A percentile compares a stretch with the other conserved stretches of the same genome.
Evolutionary conservation across 2,888 invertebrate genomes (phyloP).

Genomic region (Pollenia angustigena): DNA sequence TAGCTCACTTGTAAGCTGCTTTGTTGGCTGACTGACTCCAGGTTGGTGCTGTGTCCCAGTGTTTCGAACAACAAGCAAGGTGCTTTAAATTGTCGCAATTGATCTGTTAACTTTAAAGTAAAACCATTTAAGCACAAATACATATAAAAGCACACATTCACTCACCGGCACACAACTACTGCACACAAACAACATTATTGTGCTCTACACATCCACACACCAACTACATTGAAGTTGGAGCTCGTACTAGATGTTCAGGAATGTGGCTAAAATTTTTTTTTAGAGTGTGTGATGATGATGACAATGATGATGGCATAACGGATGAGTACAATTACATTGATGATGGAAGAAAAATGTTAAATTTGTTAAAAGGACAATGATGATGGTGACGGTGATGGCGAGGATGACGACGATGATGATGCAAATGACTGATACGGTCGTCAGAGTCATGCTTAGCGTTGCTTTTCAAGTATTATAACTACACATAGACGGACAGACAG

Average conservation of each 20-base stretch:
- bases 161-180: neutral
- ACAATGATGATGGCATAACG: constrained; percentile 32
- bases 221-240: neutral
- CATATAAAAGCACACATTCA: neutral
- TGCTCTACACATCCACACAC: neutral
- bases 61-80: constrained; percentile 51
- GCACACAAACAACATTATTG: neutral
- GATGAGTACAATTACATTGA: constrained; percentile 56
- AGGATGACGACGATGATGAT: constrained; percentile 38
- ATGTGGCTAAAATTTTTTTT: neutral
- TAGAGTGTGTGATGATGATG: neutral
- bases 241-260: neutral
- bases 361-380: constrained; percentile 22
- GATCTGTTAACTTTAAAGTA: constrained; percentile 64
- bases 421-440: constrained; percentile 45
- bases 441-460: constrained; percentile 31
- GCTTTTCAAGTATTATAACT: constrained; percentile 11
- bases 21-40: neutral
- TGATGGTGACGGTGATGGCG: constrained; percentile 12
- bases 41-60: neutral
- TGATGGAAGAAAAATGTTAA: constrained; percentile 27
- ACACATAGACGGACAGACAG: neutral
- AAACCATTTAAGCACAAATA: constrained; percentile 52
- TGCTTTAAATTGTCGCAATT: constrained; percentile 63
- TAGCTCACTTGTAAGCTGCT: neutral